Evolutionary conservation across 2,113 vertebrate species (phyloP).

Genomic region (Trinectes maculatus): DNA sequence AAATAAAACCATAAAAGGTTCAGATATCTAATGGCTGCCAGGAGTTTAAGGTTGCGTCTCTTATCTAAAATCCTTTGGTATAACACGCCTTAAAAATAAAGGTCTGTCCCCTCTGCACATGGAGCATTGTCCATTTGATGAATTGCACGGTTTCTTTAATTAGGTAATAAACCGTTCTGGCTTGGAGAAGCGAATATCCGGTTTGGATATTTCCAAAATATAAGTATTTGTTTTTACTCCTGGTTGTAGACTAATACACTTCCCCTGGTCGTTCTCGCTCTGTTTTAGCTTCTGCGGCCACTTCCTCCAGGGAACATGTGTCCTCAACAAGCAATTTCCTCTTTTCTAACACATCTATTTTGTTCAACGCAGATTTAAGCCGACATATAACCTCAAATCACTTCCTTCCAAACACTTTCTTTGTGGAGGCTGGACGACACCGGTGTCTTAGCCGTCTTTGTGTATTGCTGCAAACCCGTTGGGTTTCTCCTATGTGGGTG

Average conservation of each 20-base stretch:
- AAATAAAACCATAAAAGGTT: constrained; percentile 5
- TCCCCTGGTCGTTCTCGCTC: no score
- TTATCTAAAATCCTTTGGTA: constrained; percentile 12
- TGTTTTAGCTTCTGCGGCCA: no score
- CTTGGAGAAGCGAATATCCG: no score
- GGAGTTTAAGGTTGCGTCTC: constrained; percentile 12
- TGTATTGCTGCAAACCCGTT: background rate
- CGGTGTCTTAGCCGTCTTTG: background rate
- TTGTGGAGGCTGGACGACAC: no score
- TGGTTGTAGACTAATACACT: no score
- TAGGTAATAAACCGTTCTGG: no score
- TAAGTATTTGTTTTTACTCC: no score
- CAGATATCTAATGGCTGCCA: background rate
- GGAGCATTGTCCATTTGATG: constrained; percentile 4
- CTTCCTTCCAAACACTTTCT: constrained; percentile 1
- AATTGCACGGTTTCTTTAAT: background rate
- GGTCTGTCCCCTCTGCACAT: constrained; percentile 6
- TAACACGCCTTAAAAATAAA: background rate
- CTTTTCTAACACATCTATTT: constrained; percentile 1
- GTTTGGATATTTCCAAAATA: no score
- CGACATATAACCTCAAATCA: background rate
- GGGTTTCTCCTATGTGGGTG: background rate
- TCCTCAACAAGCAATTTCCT: constrained; percentile 16
- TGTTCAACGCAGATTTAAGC: background rate
- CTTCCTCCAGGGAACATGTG: constrained; percentile 3